Conservation (phyloP, 2,113 vertebrate genomes). For the Cathartes aura region DNA sequence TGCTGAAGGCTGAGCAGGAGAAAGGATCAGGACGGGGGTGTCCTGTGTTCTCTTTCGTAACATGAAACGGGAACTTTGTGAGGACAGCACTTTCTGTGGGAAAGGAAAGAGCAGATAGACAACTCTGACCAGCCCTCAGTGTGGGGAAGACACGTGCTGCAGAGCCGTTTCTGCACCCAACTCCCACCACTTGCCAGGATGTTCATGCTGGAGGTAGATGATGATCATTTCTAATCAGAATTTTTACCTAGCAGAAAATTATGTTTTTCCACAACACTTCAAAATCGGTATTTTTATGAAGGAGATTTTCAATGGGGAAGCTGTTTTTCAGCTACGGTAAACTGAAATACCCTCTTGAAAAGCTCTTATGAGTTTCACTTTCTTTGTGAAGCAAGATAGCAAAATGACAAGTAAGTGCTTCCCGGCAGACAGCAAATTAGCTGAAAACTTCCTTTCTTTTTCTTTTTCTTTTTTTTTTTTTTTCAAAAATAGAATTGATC, state of each 20-base stretch:
- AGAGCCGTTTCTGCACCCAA: neutral
- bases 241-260: neutral
- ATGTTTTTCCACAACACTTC: neutral
- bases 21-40: neutral
- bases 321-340: neutral
- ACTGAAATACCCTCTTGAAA: slow-evolving; percentile 1
- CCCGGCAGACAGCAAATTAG: neutral
- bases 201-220: neutral
- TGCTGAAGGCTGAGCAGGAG: neutral
- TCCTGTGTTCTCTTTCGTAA: neutral
- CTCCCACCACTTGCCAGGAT: neutral
- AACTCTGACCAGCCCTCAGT: neutral
- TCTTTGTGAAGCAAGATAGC: neutral
- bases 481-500: neutral
- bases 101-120: neutral
- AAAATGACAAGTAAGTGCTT: slow-evolving; percentile 5
- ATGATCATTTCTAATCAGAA: neutral
- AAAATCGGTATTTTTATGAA: neutral
- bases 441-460: neutral
- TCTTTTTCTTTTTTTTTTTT: accelerated
- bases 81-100: slow-evolving; percentile 2
- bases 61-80: neutral
- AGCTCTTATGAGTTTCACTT: neutral
- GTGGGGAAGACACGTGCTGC: neutral
- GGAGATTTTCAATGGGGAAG: neutral